Conservation (phyloP, 2,797 vertebrate species). For the Oreochromis mossambicus region DNA sequence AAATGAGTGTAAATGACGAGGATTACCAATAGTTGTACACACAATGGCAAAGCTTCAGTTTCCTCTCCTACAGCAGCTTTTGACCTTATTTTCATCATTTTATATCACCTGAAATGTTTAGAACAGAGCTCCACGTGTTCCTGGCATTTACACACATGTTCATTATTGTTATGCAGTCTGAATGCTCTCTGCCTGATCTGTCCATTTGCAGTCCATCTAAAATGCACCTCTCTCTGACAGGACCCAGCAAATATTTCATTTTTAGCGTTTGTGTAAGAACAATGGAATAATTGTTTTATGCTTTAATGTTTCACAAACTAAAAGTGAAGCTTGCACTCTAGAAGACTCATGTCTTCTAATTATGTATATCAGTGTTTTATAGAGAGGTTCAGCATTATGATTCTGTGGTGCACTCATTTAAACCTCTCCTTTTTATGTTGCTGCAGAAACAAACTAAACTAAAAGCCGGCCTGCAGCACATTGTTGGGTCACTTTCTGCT, state of each 20-base stretch:
- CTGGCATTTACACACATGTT: not conserved
- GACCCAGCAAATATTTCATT: not conserved
- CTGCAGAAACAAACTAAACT: not conserved
- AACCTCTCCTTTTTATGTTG: accelerated
- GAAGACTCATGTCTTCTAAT: not conserved
- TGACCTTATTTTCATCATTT: not conserved
- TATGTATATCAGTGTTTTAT: not conserved
- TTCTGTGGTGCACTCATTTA: not conserved
- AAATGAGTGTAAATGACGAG: not conserved
- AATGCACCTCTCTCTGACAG: not conserved
- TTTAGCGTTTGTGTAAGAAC: not conserved
- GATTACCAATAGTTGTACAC: accelerated
- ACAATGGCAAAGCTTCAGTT: not conserved
- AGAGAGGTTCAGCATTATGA: not conserved
- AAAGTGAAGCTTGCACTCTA: not conserved
- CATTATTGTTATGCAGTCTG: not conserved
- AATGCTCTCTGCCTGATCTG: accelerated
- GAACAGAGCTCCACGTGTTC: not conserved
- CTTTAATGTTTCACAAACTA: not conserved
- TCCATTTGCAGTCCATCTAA: not conserved
- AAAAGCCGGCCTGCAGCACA: not conserved
- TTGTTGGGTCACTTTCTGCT: not conserved
- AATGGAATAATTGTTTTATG: not conserved
- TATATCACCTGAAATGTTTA: not conserved
- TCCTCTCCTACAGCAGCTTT: no score